A percentile compares a stretch with the other conserved stretches of the same genome.
Evolutionary conservation across 2,113 vertebrate species (phyloP).

Genomic region (Gorilla gorilla): DNA sequence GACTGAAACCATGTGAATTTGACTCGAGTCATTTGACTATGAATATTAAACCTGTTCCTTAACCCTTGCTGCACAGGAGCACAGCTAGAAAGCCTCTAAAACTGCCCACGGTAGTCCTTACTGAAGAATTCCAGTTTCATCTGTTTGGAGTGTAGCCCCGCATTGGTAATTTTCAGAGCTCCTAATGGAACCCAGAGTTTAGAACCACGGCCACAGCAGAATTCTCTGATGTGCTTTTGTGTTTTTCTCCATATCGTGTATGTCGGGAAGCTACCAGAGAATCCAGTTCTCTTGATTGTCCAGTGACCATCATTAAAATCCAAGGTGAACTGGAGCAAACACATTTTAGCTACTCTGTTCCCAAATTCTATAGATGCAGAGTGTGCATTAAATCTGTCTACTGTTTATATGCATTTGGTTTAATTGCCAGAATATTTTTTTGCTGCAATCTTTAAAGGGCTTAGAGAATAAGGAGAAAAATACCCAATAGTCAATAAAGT

Average conservation of each 20-base stretch:
- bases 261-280: too few species aligned
- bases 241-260: rapidly evolving
- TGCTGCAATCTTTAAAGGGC: background rate
- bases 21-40: rapidly evolving
- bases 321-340: too few species aligned
- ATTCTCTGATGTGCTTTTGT: rapidly evolving
- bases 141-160: rapidly evolving
- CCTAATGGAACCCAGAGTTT: too few species aligned
- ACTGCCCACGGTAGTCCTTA: too few species aligned
- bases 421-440: background rate
- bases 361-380: background rate
- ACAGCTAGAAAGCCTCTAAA: too few species aligned
- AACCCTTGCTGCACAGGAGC: rapidly evolving
- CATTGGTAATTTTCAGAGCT: background rate
- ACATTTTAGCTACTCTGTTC: background rate
- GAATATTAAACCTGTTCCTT: background rate
- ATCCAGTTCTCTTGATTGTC: too few species aligned
- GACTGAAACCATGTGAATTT: background rate
- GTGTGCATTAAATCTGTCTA: too few species aligned
- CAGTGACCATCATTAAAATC: background rate
- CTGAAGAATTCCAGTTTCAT: rapidly evolving
- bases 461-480: background rate
- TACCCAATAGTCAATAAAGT: background rate
- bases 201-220: background rate
- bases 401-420: background rate